Base-by-base conservation (phyloP, 2,888 invertebrate species). In the Mechanitis mazaeus region DNA sequence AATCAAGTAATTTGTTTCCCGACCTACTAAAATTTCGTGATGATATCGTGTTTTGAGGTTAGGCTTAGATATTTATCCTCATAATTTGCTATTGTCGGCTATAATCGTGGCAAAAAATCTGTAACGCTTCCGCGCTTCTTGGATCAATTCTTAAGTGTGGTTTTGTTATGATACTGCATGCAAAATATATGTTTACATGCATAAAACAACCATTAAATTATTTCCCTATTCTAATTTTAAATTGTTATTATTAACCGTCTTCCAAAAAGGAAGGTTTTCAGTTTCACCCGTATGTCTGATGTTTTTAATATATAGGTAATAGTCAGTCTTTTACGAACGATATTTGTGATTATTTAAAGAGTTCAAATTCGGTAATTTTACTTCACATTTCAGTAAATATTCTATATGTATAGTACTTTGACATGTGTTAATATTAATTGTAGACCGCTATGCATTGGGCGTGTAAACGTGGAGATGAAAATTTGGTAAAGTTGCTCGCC, bases 381-480 rank as follows among this genome's bases (percentile, higher is more conserved):
- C 20, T 20, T 20, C 20, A 20, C 20, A 20, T 20, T 20, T 20
- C 20, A 20, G 20, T 20, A 35, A 35, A 35, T 35, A 35, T 35
- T 35, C 3, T 35, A 0, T 35, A 5, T 35, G 2, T 9, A 3
- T 47, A 11, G 4, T 28, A 20, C 50, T 12, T 20, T 20, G 20
- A 35, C 47, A 11, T 33, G 28, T 56, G 45, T 50, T 45, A 47
- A 47, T 54, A 54, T 54, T 42, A 28, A 60, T 92, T 93, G 64
- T 92, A 98, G 97, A 98, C 97, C 69, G 98, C 97, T 58, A 91
- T 98, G 75, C 98, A 98, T 84, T 98, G 98, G 98, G 98, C 96
- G 65, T 97, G 97, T 67, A 98, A 98, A 85, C 96, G 97, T 75
- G 98, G 98, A 2, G 95, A 97, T 79, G 93, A 94, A 79, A 95